A percentile compares a stretch with the other conserved stretches of the same genome.
phyloP scores from a whole-genome alignment of 2,113 vertebrate genomes.

The Datnioides undecimradiatus region DNA sequence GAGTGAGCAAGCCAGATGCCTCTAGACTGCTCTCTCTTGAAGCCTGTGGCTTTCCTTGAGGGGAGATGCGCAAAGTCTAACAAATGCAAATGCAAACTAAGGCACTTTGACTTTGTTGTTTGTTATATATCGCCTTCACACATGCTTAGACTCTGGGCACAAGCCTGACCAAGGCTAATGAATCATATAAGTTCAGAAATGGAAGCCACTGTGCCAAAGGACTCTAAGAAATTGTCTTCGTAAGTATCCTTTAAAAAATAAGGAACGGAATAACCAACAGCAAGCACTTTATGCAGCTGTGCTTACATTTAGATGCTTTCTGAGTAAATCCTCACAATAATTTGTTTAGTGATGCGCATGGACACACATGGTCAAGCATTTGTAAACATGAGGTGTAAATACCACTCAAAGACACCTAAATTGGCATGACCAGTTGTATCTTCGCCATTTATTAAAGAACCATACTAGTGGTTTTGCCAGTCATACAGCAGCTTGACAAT shows the following conservation, averaged over 20 bases:
- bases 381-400: conserved; percentile 12
- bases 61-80: conserved; percentile 95
- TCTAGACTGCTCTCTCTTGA: conserved; percentile 93
- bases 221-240: conserved; percentile 91
- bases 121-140: conserved; percentile 94
- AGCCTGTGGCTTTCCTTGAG: conserved; percentile 94
- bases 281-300: conserved; percentile 50
- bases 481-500: not conserved
- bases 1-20: conserved; percentile 72
- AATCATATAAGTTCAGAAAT: conserved; percentile 91
- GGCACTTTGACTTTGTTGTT: conserved; percentile 97
- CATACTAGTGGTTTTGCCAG: conserved; percentile 36
- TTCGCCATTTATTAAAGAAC: conserved; percentile 24
- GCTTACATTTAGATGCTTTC: conserved; percentile 50
- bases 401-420: not conserved
- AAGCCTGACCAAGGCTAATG: conserved; percentile 95
- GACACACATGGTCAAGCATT: conserved; percentile 29
- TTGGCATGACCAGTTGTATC: conserved; percentile 33
- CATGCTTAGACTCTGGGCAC: conserved; percentile 97
- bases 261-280: conserved; percentile 63
- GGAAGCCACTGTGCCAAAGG: conserved; percentile 94
- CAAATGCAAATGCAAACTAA: conserved; percentile 83
- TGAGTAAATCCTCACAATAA: conserved; percentile 18
- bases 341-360: conserved; percentile 44
- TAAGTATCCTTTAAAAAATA: conserved; percentile 93